Percentiles rank a stretch among this genome's conserved stretches.
Evolutionary conservation across 2,113 vertebrate genomes (phyloP).

Genomic region (Isurus oxyrinchus): DNA sequence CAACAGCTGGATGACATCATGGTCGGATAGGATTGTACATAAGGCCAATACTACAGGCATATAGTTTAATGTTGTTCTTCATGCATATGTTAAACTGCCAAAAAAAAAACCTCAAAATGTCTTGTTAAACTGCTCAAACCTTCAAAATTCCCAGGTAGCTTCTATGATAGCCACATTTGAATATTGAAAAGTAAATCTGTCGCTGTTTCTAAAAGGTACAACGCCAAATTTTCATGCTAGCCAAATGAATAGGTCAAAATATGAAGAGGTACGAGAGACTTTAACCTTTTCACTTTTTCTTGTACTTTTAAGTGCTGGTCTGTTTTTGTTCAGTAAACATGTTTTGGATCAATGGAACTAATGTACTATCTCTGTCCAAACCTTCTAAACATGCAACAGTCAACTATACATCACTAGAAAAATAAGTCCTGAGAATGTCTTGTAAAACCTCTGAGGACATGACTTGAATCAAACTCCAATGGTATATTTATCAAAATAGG

Average conservation of each 20-base stretch:
- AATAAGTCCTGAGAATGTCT: background rate
- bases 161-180: background rate
- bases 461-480: background rate
- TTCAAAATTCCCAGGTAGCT: background rate
- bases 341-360: background rate
- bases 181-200: background rate
- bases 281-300: background rate
- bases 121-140: background rate
- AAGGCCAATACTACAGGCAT: background rate
- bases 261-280: background rate
- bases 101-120: background rate
- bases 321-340: background rate
- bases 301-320: background rate
- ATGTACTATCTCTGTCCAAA: background rate
- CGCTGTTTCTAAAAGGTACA: background rate
- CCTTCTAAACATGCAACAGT: background rate
- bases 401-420: background rate
- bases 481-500: background rate
- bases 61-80: background rate
- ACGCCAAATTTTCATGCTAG: background rate
- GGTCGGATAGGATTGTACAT: background rate
- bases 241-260: background rate
- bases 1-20: slow-evolving; percentile 5
- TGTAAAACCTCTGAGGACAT: background rate
- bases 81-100: background rate